phyloP scores from a whole-genome alignment of 2,888 invertebrate genomes.

The Lysandra coridon region DNA sequence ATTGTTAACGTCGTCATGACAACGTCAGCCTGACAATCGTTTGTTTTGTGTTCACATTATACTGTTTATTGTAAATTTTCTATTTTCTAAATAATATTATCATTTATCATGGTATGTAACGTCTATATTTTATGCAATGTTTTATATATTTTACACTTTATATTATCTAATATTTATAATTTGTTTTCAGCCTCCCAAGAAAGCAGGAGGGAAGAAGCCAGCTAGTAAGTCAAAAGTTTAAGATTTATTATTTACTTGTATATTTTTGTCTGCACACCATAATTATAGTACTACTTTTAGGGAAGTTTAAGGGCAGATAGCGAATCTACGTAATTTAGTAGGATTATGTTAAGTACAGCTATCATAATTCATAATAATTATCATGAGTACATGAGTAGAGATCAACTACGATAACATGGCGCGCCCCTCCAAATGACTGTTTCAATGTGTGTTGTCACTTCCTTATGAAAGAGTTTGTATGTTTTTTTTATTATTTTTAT shows the following conservation, averaged over 20 bases:
- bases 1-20: neutral
- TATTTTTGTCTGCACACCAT: neutral
- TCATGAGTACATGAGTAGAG: neutral
- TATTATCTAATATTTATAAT: constrained; percentile 18
- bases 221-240: constrained; percentile 51
- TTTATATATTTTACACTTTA: constrained; percentile 11
- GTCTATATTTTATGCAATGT: neutral
- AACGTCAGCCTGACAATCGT: neutral
- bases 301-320: neutral
- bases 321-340: neutral
- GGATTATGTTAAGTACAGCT: neutral
- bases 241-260: neutral
- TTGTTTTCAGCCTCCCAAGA: constrained; percentile 66
- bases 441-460: too few species aligned
- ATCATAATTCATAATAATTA: neutral
- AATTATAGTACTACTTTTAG: neutral
- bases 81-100: neutral
- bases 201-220: constrained; percentile 62
- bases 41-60: neutral
- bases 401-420: too few species aligned
- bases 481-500: too few species aligned
- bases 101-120: constrained; percentile 1
- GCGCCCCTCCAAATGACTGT: too few species aligned
- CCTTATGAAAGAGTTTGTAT: too few species aligned
- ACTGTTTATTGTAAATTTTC: neutral